A percentile compares a stretch with the other conserved stretches of the same genome.
Conservation (phyloP, 2,797 vertebrate species). For the Pseudochromis fuscus region DNA sequence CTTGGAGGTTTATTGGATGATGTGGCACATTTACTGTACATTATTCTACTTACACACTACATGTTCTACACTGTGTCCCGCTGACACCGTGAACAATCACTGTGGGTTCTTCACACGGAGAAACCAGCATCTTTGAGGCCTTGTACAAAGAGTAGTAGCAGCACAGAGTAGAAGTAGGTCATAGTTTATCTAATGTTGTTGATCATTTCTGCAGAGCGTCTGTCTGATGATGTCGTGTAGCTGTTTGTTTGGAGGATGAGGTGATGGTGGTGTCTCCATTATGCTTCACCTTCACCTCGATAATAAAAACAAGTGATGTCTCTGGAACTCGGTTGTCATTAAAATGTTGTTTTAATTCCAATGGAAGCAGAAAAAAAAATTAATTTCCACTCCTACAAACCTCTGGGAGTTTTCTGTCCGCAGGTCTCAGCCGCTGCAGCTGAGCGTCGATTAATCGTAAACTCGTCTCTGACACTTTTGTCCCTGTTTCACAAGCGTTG, state of each 20-base stretch:
- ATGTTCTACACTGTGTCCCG: too few relatives aligned
- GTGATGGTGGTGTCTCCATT: not conserved
- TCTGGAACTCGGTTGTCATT: too few relatives aligned
- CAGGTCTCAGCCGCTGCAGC: not conserved
- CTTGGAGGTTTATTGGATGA: not conserved
- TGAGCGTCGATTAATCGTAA: slow-evolving; percentile 3
- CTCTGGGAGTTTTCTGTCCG: not conserved
- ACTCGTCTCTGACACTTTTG: not conserved
- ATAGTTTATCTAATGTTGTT: not conserved
- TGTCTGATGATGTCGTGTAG: not conserved
- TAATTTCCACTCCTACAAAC: not conserved
- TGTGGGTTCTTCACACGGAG: too few relatives aligned
- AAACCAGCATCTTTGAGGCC: not conserved
- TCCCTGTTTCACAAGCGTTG: not conserved
- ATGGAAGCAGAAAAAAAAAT: not conserved
- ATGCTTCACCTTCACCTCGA: not conserved
- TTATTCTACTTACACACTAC: too few relatives aligned
- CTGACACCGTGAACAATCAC: too few relatives aligned
- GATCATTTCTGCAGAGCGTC: slow-evolving; percentile 5
- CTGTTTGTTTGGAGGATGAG: not conserved
- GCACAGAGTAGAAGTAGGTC: slow-evolving; percentile 6
- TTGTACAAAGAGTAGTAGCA: slow-evolving; percentile 7
- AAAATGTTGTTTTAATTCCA: not conserved
- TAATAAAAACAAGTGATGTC: not conserved
- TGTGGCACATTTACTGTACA: not conserved